Evolutionary conservation across 2,888 invertebrate genomes (phyloP), one percentile per base, ranked within the genome.

Genomic region (Drosophila mayaguana): DNA sequence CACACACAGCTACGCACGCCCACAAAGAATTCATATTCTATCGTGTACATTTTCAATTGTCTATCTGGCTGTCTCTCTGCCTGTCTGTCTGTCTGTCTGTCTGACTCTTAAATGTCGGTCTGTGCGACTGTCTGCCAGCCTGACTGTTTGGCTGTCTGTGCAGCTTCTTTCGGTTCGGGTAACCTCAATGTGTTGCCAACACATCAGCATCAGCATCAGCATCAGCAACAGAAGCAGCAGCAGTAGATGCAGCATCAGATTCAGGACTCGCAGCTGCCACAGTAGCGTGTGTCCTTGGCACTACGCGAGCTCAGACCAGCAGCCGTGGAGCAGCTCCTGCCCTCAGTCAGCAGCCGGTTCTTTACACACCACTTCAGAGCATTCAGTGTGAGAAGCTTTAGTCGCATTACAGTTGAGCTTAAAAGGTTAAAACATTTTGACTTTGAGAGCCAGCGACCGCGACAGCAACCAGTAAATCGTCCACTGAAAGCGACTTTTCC

Each of bases 391-490:
- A 72, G 70, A 62, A 78, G 87, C 83, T 88, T 80, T 83, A 65
- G 83, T 77, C 86, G 88, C 80, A 84, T 84, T 88, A 84, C 88
- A 76, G 68, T 73, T 82, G 65, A 73, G 88, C 83, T 87, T 82
- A 84, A 84, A 88, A 88, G 86, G 85, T 85, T 84, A 88, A 85
- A 85, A 74, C 77, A 72, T 71, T 85, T 78, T 85, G 75, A 85
- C 83, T 82, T 82, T 87, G 80, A 75, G 67, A 51, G 55, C 53
- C 59, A 61, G 59, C 53, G 59, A 63, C 60, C 50, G 57, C 71
- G 63, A 59, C 46, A 60, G 48, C 60, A 25, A 38, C 63, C 63
- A 62, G 64, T 63, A 83, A 83, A 78, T 72, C 70, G 81, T 68
- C 78, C 63, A 81, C 74, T 78, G 73, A 84, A 81, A 76, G 75